These are phyloP conservation scores for Drosophila erecta DNA, from an alignment of 1,140 invertebrate genomes.

Conservation along the genomic window DNA sequence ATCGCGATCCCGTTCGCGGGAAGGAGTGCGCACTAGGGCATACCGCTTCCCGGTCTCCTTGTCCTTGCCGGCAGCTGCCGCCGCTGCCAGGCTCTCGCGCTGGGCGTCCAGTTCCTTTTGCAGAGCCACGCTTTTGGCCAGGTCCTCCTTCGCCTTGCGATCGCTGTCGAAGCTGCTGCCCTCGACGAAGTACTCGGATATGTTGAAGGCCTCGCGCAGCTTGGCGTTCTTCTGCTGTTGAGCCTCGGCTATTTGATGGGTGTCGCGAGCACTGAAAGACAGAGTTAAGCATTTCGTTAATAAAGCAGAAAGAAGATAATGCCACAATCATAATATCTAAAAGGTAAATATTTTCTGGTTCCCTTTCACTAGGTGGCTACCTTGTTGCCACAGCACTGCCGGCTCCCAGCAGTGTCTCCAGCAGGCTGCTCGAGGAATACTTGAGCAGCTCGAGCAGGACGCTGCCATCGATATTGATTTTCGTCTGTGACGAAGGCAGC, in stretches of 20 bases:
- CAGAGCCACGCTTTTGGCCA: constrained; percentile 86
- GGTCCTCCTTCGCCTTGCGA: constrained; percentile 91
- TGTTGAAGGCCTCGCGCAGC: constrained; percentile 96
- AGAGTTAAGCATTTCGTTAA: not conserved
- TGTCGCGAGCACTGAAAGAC: constrained; percentile 93
- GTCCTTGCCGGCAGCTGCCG: constrained; percentile 84
- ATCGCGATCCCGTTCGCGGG: constrained; percentile 62
- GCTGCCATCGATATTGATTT: constrained; percentile 41
- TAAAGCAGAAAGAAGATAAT: not conserved
- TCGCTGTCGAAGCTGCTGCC: constrained; percentile 96
- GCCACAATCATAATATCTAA: no score
- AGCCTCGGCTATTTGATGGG: constrained; percentile 97
- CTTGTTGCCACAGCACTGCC: constrained; percentile 56
- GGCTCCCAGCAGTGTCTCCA: constrained; percentile 64
- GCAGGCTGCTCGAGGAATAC: constrained; percentile 65
- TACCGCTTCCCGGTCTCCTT: constrained; percentile 86
- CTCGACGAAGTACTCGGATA: constrained; percentile 96
- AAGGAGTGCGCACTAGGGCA: constrained; percentile 88
- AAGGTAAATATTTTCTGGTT: no score
- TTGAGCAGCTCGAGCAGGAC: constrained; percentile 69
- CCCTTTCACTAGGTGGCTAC: constrained; percentile 19
- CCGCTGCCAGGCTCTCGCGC: constrained; percentile 85
- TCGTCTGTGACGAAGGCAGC: constrained; percentile 7
- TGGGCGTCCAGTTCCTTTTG: constrained; percentile 86
- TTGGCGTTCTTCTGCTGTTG: constrained; percentile 97